phyloP scores from a whole-genome alignment of 2,113 vertebrate genomes.

The Cyprinodon tularosa region DNA sequence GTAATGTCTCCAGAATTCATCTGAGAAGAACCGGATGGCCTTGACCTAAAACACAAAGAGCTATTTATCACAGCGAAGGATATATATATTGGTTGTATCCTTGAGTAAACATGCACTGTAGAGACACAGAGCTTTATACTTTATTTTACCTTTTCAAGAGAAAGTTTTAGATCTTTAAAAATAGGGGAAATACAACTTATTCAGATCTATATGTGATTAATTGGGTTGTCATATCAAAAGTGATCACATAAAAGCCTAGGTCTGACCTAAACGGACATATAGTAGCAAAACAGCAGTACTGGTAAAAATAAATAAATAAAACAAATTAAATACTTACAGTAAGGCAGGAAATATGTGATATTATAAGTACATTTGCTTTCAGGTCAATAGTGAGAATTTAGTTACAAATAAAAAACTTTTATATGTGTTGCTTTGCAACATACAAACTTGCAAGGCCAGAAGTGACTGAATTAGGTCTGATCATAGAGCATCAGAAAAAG shows the following conservation, averaged over 20 bases:
- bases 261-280: too few relatives aligned
- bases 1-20: not conserved
- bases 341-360: too few relatives aligned
- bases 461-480: conserved; percentile 19
- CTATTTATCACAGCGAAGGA: not conserved
- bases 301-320: too few relatives aligned
- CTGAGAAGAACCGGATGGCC: conserved; percentile 5
- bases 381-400: not conserved
- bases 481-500: conserved; percentile 26
- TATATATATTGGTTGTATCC: not conserved
- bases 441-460: not conserved
- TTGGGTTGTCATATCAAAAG: not conserved
- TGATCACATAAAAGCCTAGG: too few relatives aligned
- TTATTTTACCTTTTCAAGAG: not conserved
- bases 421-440: not conserved
- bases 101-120: not conserved
- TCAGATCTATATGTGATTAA: not conserved
- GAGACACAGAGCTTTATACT: not conserved
- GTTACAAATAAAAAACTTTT: not conserved
- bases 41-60: conserved; percentile 8
- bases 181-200: not conserved
- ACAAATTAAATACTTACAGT: too few relatives aligned
- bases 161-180: not conserved
- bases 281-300: too few relatives aligned
- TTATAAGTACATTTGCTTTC: too few relatives aligned